Percentiles rank a stretch among this genome's conserved stretches.
phyloP scores from a whole-genome alignment of 64 coral and sea anemone species.

The Astreopora myriophthalma region DNA sequence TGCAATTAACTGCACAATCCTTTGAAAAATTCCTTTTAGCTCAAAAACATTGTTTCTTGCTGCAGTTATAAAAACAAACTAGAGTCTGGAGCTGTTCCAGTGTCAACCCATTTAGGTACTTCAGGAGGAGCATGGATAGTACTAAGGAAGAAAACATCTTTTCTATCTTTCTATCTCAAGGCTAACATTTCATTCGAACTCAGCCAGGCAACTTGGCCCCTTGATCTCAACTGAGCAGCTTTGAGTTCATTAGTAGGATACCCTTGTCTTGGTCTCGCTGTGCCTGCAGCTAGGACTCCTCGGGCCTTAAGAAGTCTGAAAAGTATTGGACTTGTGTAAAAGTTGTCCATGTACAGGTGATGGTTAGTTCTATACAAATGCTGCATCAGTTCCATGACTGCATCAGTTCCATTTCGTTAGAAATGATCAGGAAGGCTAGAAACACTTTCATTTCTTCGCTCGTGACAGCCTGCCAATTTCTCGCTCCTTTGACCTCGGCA shows the following conservation, averaged over 20 bases:
- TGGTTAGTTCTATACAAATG: constrained; percentile 43
- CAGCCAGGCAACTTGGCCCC: not conserved
- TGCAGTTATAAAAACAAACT: too few species aligned
- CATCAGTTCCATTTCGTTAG: constrained; percentile 14
- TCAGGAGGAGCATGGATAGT: constrained; percentile 58
- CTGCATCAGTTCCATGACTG: not conserved
- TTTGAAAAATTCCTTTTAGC: not conserved
- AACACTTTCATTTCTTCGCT: constrained; percentile 37
- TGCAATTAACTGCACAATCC: not conserved
- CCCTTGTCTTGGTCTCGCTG: not conserved
- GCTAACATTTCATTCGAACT: constrained; percentile 12
- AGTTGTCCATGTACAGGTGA: constrained; percentile 43
- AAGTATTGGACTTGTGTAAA: constrained; percentile 2
- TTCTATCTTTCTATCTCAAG: constrained; percentile 51
- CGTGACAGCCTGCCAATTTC: not conserved
- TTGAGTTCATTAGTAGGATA: not conserved
- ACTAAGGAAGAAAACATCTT: constrained; percentile 28
- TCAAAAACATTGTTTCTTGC: not conserved
- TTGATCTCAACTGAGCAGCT: not conserved
- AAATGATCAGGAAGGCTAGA: constrained; percentile 24
- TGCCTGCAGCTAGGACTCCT: not conserved
- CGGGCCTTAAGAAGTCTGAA: not conserved
- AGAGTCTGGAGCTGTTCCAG: too few species aligned
- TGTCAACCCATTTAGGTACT: too few species aligned
- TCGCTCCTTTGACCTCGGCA: not conserved